A percentile compares a stretch with the other conserved stretches of the same genome.
Evolutionary conservation across 2,888 invertebrate genomes (phyloP).

Genomic region (Ganaspis brasiliensis): DNA sequence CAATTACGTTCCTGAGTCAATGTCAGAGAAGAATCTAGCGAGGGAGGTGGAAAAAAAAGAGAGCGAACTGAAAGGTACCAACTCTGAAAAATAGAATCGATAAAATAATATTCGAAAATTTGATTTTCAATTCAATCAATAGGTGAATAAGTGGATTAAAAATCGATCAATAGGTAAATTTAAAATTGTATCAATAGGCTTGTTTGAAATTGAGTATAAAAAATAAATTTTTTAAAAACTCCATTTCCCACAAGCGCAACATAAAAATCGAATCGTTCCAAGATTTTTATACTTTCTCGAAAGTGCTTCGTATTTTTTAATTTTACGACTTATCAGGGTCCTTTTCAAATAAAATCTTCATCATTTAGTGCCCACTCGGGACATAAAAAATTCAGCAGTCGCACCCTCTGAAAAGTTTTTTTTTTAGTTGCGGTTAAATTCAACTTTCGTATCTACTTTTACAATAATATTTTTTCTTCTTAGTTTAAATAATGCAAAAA

Average conservation of each 20-base stretch:
- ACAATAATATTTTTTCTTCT: neutral
- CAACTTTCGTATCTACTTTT: neutral
- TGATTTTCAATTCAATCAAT: no score
- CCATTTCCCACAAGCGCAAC: no score
- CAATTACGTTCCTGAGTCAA: constrained; percentile 65
- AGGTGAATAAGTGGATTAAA: no score
- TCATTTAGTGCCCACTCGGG: constrained; percentile 62
- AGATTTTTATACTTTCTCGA: no score
- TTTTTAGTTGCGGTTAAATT: neutral
- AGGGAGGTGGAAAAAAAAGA: constrained; percentile 54
- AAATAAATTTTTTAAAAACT: no score
- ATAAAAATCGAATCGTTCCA: no score
- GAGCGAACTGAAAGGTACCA: neutral
- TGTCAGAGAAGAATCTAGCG: constrained; percentile 62
- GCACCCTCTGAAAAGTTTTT: neutral
- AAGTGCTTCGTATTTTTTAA: neutral
- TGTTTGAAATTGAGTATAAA: no score
- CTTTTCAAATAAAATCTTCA: neutral
- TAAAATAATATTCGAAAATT: no score
- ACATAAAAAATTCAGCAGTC: constrained; percentile 64
- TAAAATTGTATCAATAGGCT: no score
- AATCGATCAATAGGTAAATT: no score
- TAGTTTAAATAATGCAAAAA: neutral
- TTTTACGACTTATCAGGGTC: neutral
- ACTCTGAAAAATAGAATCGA: no score